Conservation (phyloP, 2,113 vertebrate species). For the human (Homo sapiens) region DNA sequence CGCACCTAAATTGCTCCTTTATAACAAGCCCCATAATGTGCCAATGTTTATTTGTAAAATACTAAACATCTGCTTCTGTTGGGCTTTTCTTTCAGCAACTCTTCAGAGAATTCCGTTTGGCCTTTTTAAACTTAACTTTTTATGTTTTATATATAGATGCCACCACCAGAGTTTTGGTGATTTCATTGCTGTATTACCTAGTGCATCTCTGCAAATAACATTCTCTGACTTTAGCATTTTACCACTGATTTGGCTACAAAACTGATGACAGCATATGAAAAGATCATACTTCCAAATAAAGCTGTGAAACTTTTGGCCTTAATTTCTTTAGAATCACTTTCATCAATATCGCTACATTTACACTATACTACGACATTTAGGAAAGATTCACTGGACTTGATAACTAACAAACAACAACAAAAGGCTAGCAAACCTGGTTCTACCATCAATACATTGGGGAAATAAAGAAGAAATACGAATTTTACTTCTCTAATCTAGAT, state of each 20-base stretch:
- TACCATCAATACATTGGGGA: not conserved
- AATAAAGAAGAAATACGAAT: not conserved
- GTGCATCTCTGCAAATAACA: not conserved
- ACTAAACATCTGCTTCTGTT: not conserved
- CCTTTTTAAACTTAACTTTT: not conserved
- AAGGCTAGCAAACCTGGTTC: not conserved
- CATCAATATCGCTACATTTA: too few relatives aligned
- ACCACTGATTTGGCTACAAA: not conserved
- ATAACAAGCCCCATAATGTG: rapidly evolving
- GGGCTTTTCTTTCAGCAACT: not conserved
- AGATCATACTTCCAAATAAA: not conserved
- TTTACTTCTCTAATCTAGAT: not conserved
- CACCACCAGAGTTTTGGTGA: not conserved
- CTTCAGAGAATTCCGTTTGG: not conserved
- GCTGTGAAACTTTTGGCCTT: not conserved
- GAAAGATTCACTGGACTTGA: not conserved
- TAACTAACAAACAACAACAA: not conserved
- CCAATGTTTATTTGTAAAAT: not conserved
- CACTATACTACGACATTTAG: not conserved
- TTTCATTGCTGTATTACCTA: not conserved
- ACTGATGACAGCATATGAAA: not conserved
- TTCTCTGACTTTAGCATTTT: not conserved
- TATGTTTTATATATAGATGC: not conserved
- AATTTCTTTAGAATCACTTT: not conserved
- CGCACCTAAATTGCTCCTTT: not conserved